phyloP scores from a whole-genome alignment of 2,888 invertebrate genomes.

The Euspilapteryx auroguttella region DNA sequence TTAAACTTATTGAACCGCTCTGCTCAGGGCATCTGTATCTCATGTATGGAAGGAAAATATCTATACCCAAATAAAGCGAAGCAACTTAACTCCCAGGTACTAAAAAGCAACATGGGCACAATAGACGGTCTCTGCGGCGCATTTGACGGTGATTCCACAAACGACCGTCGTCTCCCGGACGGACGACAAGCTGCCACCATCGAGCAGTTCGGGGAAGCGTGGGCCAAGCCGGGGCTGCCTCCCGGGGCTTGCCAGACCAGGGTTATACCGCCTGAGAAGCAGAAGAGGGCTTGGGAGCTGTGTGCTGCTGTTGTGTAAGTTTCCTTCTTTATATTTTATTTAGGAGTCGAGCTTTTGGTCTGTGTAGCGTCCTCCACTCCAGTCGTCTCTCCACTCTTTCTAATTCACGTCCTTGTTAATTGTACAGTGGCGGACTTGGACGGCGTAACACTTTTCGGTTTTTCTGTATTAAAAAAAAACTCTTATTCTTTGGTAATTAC shows the following conservation, averaged over 20 bases:
- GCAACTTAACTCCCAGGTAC: slow-evolving; percentile 49
- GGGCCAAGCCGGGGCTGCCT: slow-evolving; percentile 63
- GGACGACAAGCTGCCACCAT: slow-evolving; percentile 65
- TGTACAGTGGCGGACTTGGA: too few relatives aligned
- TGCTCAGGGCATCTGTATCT: too few relatives aligned
- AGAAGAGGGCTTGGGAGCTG: slow-evolving; percentile 66
- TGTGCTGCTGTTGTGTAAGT: slow-evolving; percentile 70
- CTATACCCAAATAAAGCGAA: too few relatives aligned
- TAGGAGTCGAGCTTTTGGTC: too few relatives aligned
- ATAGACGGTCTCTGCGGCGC: slow-evolving; percentile 83
- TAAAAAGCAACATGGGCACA: slow-evolving; percentile 59
- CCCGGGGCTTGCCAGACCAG: slow-evolving; percentile 58
- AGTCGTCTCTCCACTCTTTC: too few relatives aligned
- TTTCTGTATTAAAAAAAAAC: too few relatives aligned
- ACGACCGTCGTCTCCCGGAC: slow-evolving; percentile 74
- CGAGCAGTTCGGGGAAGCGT: slow-evolving; percentile 75
- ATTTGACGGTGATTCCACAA: slow-evolving; percentile 65
- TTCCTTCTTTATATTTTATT: neutral
- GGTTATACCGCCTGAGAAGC: slow-evolving; percentile 63
- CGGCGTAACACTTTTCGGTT: too few relatives aligned
- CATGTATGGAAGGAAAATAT: too few relatives aligned
- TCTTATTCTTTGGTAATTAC: too few relatives aligned
- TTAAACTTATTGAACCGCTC: too few relatives aligned
- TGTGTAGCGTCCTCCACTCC: too few relatives aligned
- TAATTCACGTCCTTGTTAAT: too few relatives aligned